A percentile compares a stretch with the other conserved stretches of the same genome.
These are phyloP conservation scores for Clupea harengus DNA, from an alignment of 2,113 vertebrate genomes.

Conservation along the genomic window DNA sequence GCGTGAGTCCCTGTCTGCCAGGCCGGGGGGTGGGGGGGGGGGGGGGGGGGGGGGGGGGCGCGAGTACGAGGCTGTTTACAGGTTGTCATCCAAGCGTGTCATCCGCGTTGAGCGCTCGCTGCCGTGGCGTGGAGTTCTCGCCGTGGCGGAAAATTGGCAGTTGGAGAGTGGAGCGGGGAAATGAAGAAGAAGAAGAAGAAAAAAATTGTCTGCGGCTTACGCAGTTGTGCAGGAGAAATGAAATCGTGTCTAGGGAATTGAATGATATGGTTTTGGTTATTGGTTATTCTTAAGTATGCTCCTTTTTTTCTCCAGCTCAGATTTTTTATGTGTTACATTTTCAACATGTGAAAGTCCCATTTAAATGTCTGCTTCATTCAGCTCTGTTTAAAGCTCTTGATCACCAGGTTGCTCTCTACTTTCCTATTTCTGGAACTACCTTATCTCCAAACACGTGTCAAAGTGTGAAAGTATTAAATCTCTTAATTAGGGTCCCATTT, in stretches of 20 bases:
- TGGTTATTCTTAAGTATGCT: constrained; percentile 4
- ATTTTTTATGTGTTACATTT: neutral
- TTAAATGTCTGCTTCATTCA: neutral
- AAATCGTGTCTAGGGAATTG: constrained; percentile 4
- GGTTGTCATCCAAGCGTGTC: constrained; percentile 10
- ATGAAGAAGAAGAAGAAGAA: neutral
- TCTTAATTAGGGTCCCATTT: neutral
- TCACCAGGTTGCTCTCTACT: neutral
- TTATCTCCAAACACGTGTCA: neutral
- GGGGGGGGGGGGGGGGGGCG: neutral
- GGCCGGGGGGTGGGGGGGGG: neutral
- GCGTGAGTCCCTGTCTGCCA: neutral
- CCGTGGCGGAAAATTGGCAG: constrained; percentile 5
- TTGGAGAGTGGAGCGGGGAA: neutral
- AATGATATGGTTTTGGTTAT: constrained; percentile 18
- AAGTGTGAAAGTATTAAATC: neutral
- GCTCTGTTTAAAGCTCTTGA: neutral
- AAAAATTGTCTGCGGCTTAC: neutral
- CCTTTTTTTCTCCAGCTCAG: neutral
- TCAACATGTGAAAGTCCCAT: neutral
- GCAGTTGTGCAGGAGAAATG: neutral
- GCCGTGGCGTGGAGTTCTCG: neutral
- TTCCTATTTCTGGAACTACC: neutral
- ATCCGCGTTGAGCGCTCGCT: constrained; percentile 5
- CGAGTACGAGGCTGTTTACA: constrained; percentile 9